A percentile compares a stretch with the other conserved stretches of the same genome.
phyloP scores from a whole-genome alignment of 2,113 vertebrate genomes.

The Vidua chalybeata region DNA sequence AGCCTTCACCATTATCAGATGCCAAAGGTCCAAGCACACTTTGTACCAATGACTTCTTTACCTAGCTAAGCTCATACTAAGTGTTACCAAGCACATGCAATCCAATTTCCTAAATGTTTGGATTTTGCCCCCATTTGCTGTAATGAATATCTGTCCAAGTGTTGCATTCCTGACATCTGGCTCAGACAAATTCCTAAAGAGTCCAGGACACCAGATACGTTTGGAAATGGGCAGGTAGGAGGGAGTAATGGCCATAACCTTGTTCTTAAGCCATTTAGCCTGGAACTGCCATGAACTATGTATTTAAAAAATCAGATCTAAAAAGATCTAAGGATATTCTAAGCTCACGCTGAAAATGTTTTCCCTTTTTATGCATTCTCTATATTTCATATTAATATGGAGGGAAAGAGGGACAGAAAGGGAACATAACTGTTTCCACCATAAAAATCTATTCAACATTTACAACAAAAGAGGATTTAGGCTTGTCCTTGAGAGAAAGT shows the following conservation, averaged over 20 bases:
- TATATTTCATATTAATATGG: background rate
- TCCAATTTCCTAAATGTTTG: background rate
- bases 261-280: background rate
- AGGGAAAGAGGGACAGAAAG: no score
- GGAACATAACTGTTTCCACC: background rate
- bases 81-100: fast-evolving
- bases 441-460: background rate
- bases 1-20: background rate
- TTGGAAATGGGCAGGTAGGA: fast-evolving
- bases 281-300: background rate
- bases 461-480: background rate
- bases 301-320: background rate
- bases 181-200: background rate
- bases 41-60: background rate
- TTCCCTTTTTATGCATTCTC: background rate
- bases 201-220: background rate
- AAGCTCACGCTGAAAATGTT: background rate
- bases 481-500: background rate
- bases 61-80: background rate
- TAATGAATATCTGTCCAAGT: background rate
- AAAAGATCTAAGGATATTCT: background rate
- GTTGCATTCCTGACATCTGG: background rate
- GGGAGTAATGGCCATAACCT: background rate
- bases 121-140: background rate
- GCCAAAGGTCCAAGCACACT: background rate